Conservation (phyloP, 2,888 invertebrate species). For the Yponomeuta cagnagella region DNA sequence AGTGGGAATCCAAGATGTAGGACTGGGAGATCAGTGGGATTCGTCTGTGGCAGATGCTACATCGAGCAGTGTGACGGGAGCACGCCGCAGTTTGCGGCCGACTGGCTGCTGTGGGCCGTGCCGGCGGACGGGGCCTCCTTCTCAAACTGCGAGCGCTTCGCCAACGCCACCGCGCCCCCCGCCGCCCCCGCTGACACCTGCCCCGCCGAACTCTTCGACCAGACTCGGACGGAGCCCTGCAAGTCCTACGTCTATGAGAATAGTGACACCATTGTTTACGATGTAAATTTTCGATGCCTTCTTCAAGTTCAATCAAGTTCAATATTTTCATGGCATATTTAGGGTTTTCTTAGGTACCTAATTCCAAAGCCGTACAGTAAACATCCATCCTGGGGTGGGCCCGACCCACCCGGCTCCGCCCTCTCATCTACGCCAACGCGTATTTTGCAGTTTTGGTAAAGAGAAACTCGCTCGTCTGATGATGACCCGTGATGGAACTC, state of each 20-base stretch:
- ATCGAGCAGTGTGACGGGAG: slow-evolving; percentile 51
- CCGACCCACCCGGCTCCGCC: no score
- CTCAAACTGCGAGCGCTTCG: slow-evolving; percentile 47
- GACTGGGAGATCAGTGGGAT: background rate
- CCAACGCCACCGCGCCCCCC: slow-evolving; percentile 28
- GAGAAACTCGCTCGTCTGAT: no score
- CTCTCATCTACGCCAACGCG: no score
- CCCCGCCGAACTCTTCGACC: slow-evolving; percentile 48
- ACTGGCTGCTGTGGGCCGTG: slow-evolving; percentile 51
- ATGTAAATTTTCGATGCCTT: slow-evolving; percentile 21
- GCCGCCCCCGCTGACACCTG: slow-evolving; percentile 34
- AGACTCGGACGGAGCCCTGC: slow-evolving; percentile 34
- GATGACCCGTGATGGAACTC: no score
- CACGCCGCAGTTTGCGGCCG: slow-evolving; percentile 43
- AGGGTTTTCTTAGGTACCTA: no score
- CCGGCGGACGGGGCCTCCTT: slow-evolving; percentile 34
- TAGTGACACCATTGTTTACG: slow-evolving; percentile 54
- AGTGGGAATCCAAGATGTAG: no score
- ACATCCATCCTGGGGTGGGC: no score
- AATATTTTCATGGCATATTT: no score
- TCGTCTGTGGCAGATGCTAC: slow-evolving; percentile 37
- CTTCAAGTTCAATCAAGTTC: no score
- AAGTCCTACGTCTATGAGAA: slow-evolving; percentile 51
- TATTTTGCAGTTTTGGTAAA: no score
- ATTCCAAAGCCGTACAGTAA: no score